Evolutionary conservation across 2,113 vertebrate species (phyloP).

Genomic region (Salvelinus alpinus): DNA sequence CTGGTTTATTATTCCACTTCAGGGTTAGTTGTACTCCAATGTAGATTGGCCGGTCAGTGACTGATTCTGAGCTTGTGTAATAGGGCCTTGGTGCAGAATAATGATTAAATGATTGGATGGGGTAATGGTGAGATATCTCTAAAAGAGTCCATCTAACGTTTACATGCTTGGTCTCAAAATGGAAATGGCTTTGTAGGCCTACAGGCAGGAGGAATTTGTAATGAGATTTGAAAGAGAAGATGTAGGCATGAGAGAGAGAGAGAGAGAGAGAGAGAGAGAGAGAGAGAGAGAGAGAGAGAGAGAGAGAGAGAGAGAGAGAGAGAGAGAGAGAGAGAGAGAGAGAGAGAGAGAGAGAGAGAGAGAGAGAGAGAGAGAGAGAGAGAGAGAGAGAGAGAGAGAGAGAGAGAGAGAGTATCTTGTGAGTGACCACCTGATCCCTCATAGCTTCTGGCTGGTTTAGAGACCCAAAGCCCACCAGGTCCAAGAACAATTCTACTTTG

Average conservation of each 20-base stretch:
- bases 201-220: too few relatives aligned
- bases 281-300: not conserved
- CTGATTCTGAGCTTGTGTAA: slow-evolving; percentile 30
- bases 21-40: slow-evolving; percentile 53
- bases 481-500: not conserved
- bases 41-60: slow-evolving; percentile 20
- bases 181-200: too few relatives aligned
- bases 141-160: too few relatives aligned
- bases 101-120: not conserved
- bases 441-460: slow-evolving; percentile 10
- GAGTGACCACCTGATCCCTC: not conserved
- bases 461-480: slow-evolving; percentile 38
- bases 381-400: too few relatives aligned
- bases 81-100: slow-evolving; percentile 24
- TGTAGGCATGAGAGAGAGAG: too few relatives aligned
- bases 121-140: not conserved
- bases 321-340: too few relatives aligned
- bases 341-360: too few relatives aligned
- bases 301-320: not conserved
- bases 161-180: too few relatives aligned
- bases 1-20: slow-evolving; percentile 21
- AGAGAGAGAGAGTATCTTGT: too few relatives aligned
- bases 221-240: too few relatives aligned
- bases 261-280: too few relatives aligned
- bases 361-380: not conserved